These are phyloP conservation scores for Sigmodon hispidus DNA, from an alignment of 2,113 vertebrate genomes.

Conservation along the genomic window DNA sequence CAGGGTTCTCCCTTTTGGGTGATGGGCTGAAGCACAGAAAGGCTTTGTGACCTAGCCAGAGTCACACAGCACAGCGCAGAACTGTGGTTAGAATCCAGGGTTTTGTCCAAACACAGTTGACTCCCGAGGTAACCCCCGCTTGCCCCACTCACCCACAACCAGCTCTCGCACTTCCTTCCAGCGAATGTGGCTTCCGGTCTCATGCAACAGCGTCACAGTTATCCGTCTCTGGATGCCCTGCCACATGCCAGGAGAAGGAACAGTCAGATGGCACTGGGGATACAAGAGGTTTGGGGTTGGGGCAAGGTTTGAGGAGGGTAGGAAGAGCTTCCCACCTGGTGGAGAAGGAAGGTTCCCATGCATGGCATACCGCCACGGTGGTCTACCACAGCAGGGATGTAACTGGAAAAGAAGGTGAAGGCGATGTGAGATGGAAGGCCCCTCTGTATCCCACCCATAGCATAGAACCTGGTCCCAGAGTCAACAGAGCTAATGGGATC, in stretches of 20 bases:
- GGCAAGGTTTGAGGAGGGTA: neutral
- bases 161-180: slow-evolving; percentile 98
- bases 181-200: slow-evolving; percentile 92
- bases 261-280: neutral
- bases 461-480: accelerated
- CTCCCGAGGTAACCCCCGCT: neutral
- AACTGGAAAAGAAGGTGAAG: slow-evolving; percentile 86
- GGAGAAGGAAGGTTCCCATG: slow-evolving; percentile 96
- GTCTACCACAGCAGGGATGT: slow-evolving; percentile 96
- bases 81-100: neutral
- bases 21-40: neutral
- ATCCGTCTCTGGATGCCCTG: slow-evolving; percentile 98
- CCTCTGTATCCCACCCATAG: accelerated
- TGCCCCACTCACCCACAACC: slow-evolving; percentile 92
- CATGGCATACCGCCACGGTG: slow-evolving; percentile 97
- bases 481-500: accelerated
- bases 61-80: neutral
- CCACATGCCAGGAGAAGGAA: neutral
- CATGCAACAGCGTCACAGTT: slow-evolving; percentile 95
- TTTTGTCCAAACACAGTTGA: accelerated
- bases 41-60: too few species aligned
- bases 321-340: slow-evolving; percentile 89
- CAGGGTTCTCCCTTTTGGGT: neutral
- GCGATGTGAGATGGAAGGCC: neutral
- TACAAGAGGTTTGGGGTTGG: accelerated